Evolutionary conservation across 2,888 invertebrate species (phyloP), one percentile per base, ranked within the genome.

Genomic region (Lithosia quadra): DNA sequence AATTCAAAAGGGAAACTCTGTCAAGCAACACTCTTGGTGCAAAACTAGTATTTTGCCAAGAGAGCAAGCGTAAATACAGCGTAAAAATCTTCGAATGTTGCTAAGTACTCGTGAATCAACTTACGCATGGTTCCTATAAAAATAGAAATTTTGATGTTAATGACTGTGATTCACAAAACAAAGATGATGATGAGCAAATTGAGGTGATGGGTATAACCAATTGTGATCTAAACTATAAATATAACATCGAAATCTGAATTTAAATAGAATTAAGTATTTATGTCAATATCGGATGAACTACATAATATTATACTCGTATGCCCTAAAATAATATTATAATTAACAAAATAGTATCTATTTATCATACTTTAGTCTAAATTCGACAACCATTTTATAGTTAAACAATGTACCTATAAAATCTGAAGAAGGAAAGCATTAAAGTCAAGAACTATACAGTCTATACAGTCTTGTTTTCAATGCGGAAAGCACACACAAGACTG

Each of bases 91-190:
- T 85, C 84, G 78, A 83, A 83, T 78, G 88, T 90, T 90, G 91
- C 93, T 89, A 90, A 92, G 81, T 90, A 90, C 83, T 90, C 87
- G 85, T 84, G 83, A 84, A 83, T 87, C 81, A 82, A 95, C 95
- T 95, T 95, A 95, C 95, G 93, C 95, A 92, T 95, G 95, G 91
- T 95, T 95, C 95, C 95, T 95, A 95, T 91, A 94, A 95, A 92
- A 93, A 94, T 90, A 94, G 88, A 94, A 93, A 89, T 83, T 77
- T 77, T 74, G 69, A 75, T 83, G 86, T 90, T 91, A 90, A 87
- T 86, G 79, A 74, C 68, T 72, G 72, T 73, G 73, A 60, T 72
- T 60, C 22, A 65, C 9, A 69, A 72, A 69, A 73, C 63, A 71
- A 72, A 70, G 60, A 57, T 28, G 61, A 64, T 67, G 64, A 66